phyloP scores from a whole-genome alignment of 2,113 vertebrate genomes.

The Passer montanus region DNA sequence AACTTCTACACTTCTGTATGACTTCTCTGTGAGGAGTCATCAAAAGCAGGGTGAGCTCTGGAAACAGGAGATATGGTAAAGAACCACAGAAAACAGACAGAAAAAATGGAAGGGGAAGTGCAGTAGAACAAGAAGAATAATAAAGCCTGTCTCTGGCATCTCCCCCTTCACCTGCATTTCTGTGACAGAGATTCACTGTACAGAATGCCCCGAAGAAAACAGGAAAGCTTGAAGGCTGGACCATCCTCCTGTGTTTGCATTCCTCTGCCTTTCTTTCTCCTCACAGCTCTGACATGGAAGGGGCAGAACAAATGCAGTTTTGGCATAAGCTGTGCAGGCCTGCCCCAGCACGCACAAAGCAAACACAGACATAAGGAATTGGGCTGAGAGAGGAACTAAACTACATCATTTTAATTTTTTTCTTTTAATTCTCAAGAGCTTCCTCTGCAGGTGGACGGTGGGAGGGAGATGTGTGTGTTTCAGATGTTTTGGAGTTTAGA shows the following conservation, averaged over 20 bases:
- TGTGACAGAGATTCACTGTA: not conserved
- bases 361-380: not conserved
- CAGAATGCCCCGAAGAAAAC: not conserved
- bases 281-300: not conserved
- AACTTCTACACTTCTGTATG: not conserved
- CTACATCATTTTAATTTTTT: not conserved
- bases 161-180: not conserved
- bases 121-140: not conserved
- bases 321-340: not conserved
- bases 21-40: not conserved
- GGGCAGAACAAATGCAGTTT: slow-evolving; percentile 13
- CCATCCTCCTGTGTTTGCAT: not conserved
- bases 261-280: slow-evolving; percentile 7
- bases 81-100: not conserved
- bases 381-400: slow-evolving; percentile 24
- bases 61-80: not conserved
- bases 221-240: not conserved
- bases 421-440: slow-evolving; percentile 31
- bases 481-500: slow-evolving; percentile 40
- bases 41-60: not conserved
- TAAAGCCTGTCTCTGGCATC: not conserved
- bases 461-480: slow-evolving; percentile 24
- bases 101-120: not conserved
- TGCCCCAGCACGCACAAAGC: not conserved
- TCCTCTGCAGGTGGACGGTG: slow-evolving; percentile 34